A percentile compares a stretch with the other conserved stretches of the same genome.
Conservation (phyloP, 2,797 vertebrate species). For the Pseudochirops cupreus region DNA sequence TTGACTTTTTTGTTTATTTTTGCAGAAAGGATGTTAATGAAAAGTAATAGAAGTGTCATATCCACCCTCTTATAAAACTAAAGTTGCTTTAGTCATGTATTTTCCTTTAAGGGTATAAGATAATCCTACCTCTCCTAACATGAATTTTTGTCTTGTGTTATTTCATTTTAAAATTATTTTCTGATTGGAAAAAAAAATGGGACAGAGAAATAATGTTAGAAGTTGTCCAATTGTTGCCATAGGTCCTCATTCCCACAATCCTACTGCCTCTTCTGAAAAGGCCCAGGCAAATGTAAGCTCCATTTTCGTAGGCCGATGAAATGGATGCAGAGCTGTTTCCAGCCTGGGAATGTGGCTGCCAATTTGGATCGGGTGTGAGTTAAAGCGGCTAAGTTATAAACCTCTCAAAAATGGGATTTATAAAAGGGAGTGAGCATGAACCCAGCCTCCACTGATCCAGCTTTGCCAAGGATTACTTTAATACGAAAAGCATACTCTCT, state of each 20-base stretch:
- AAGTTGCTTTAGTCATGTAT: constrained; percentile 28
- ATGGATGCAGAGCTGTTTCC: constrained; percentile 58
- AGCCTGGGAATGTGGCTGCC: constrained; percentile 62
- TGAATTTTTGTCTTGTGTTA: neutral
- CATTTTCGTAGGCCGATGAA: constrained; percentile 61
- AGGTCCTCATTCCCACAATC: constrained; percentile 15
- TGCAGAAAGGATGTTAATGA: neutral
- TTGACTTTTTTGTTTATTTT: neutral
- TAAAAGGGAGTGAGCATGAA: constrained; percentile 77
- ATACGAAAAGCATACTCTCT: constrained; percentile 82
- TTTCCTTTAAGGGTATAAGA: neutral
- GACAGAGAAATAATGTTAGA: neutral
- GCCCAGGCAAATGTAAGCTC: constrained; percentile 66
- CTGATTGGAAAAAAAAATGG: neutral
- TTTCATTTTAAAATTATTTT: constrained; percentile 50
- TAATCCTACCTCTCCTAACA: constrained; percentile 32
- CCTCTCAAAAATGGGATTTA: constrained; percentile 80
- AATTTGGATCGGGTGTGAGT: constrained; percentile 75
- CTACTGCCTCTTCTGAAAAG: constrained; percentile 55
- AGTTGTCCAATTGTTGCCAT: constrained; percentile 11
- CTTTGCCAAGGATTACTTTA: constrained; percentile 83
- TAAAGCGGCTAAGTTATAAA: constrained; percentile 81
- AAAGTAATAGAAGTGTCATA: neutral
- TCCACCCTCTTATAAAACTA: neutral
- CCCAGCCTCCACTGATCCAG: constrained; percentile 76